Percentiles rank a stretch among this genome's conserved stretches.
Conservation (phyloP, 2,888 invertebrate genomes). For the Ceraclea dissimilis region DNA sequence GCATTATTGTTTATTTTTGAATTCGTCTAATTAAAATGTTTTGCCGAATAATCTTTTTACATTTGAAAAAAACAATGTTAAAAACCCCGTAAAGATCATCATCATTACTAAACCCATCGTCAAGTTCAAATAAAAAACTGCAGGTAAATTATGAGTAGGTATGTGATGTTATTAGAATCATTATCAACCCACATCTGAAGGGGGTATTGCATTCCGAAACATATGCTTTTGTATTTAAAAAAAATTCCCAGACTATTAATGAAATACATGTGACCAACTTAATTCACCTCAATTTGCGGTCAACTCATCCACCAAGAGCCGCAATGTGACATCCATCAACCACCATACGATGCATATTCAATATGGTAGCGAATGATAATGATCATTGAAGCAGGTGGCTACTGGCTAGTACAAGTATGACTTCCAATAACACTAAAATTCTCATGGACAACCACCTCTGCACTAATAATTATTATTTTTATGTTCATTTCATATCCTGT, state of each 20-base stretch:
- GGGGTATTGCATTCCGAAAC: not conserved
- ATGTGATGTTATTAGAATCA: too few relatives aligned
- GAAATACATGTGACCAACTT: not conserved
- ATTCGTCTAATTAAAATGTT: too few relatives aligned
- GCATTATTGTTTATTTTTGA: too few relatives aligned
- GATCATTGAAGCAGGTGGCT: not conserved
- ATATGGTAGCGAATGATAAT: not conserved
- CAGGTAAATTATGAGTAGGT: too few relatives aligned
- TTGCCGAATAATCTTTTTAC: too few relatives aligned
- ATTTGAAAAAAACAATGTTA: too few relatives aligned
- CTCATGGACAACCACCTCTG: constrained; percentile 1
- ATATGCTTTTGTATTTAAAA: not conserved
- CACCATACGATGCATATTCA: not conserved
- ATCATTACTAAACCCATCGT: too few relatives aligned
- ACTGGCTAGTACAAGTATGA: not conserved
- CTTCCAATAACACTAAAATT: not conserved
- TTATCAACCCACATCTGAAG: not conserved
- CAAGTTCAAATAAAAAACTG: too few relatives aligned
- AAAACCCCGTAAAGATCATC: too few relatives aligned
- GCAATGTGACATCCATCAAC: not conserved
- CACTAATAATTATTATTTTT: not conserved
- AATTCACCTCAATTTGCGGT: not conserved
- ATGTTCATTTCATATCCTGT: not conserved
- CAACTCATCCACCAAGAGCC: not conserved
- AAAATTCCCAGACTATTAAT: not conserved